phyloP scores from a whole-genome alignment of 2,888 invertebrate species.

The Belgica antarctica region DNA sequence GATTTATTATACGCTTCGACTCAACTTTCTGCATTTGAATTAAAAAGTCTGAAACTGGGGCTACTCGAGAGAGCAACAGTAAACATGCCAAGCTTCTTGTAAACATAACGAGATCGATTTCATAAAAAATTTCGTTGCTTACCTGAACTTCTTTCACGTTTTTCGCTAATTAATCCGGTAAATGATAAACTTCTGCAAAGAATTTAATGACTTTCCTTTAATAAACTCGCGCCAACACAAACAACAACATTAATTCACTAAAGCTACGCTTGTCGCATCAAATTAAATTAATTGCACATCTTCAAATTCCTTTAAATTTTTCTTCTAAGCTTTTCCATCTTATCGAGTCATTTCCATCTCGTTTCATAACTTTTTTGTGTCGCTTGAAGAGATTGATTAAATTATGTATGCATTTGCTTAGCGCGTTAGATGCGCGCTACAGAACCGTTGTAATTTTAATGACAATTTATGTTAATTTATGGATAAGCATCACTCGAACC shows the following conservation, averaged over 20 bases:
- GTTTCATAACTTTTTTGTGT: conserved; percentile 1
- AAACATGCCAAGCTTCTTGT: too few species aligned
- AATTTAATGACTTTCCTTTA: too few species aligned
- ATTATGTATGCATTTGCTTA: not conserved
- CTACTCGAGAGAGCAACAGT: too few species aligned
- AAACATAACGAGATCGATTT: not conserved
- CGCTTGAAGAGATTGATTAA: not conserved
- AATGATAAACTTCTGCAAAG: too few species aligned
- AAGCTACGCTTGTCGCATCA: conserved; percentile 16
- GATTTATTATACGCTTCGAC: conserved; percentile 26
- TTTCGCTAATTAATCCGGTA: not conserved
- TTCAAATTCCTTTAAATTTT: not conserved
- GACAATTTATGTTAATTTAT: conserved; percentile 17
- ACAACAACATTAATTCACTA: not conserved
- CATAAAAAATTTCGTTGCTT: not conserved
- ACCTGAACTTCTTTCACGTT: not conserved
- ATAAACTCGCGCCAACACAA: too few species aligned
- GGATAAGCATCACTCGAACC: not conserved
- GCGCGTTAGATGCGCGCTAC: not conserved
- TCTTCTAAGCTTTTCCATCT: not conserved
- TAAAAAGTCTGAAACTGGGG: too few species aligned
- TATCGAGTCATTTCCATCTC: not conserved
- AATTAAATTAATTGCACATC: conserved; percentile 13
- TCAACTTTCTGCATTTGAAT: not conserved
- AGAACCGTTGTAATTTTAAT: not conserved